Evolutionary conservation across 2,113 vertebrate genomes (phyloP), one percentile per base, ranked within the genome.

Genomic region (Pseudopodoces humilis): DNA sequence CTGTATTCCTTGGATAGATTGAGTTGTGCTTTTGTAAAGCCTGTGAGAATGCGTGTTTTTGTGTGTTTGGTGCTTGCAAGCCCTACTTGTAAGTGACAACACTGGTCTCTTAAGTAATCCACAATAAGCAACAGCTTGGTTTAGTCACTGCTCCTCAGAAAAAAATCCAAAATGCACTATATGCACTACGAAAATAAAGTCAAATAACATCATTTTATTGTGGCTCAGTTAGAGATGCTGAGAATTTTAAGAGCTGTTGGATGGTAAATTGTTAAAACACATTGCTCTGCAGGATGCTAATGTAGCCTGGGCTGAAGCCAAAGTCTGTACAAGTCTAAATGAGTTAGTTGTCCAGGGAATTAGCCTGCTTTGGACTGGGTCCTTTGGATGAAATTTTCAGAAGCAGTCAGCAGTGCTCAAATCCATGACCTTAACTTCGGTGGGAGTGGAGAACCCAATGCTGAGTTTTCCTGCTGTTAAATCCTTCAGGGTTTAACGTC

Each of bases 251-350:
- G 79, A 83, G 23, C 44, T 82, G 35, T 59, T 86, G 84, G 49
- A 50, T 20, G 44, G 82, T 77, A 65, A 90, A 90, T 87, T 79
- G 83, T 78, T 94, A 79, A 91, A 95, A 71, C 67, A 77, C 33
- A 4, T 33, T 80, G 33, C 41, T 85, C 62, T 3, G 11, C 1
- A 1, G 75, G 74, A 58, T 87, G 75, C 43, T 90, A 10, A 58
- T 25, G 58, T 39, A 62, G 50, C 21, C 50, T 91, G 86, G 69
- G 31, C 71, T 80, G 35, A 74, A 91, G 50, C 81, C 84, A 62
- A 35, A 72, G 67, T 78, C 93, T 4, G 3, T 62, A 33, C 56
- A 70, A 83, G 35, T 53, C 63, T 47, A 50, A 75, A 71, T 46
- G n/a, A 72, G 41, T 72, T 79, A 70, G 47, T 55, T 93, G 75